Conservation (phyloP, 2,888 invertebrate species). For the Orgyia antiqua region DNA sequence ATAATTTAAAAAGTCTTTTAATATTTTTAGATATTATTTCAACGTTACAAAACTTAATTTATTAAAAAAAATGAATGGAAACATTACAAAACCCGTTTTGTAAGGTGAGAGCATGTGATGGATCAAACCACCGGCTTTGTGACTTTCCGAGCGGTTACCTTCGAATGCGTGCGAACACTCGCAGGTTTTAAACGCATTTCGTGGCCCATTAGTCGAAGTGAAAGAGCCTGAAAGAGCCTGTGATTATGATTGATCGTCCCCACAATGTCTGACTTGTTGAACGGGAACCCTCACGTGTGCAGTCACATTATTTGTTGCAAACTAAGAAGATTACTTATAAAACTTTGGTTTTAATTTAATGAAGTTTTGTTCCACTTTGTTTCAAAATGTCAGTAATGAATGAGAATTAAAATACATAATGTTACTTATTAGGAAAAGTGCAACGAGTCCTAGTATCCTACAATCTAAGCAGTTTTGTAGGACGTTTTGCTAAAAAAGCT, state of each 20-base stretch:
- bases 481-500: no score
- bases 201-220: constrained; percentile 75
- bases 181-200: constrained; percentile 75
- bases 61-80: constrained; percentile 7
- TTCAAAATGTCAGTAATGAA: no score
- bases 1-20: no score
- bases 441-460: no score
- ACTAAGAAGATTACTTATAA: constrained; percentile 33
- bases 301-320: constrained; percentile 51
- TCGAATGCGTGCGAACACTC: constrained; percentile 60
- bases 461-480: no score
- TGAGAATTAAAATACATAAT: no score
- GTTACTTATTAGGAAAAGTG: no score
- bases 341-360: constrained; percentile 16
- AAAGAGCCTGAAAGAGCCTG: constrained; percentile 71
- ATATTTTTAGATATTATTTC: no score
- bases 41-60: no score
- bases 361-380: no score
- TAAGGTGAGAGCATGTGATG: constrained; percentile 58
- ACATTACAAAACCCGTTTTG: constrained; percentile 18
- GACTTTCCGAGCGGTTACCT: constrained; percentile 72
- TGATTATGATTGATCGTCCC: constrained; percentile 75
- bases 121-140: constrained; percentile 62
- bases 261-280: constrained; percentile 72
- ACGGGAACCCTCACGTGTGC: constrained; percentile 62